These are phyloP conservation scores for Anolis apletophallus DNA, from an alignment of 2,797 vertebrate species.

Conservation along the genomic window DNA sequence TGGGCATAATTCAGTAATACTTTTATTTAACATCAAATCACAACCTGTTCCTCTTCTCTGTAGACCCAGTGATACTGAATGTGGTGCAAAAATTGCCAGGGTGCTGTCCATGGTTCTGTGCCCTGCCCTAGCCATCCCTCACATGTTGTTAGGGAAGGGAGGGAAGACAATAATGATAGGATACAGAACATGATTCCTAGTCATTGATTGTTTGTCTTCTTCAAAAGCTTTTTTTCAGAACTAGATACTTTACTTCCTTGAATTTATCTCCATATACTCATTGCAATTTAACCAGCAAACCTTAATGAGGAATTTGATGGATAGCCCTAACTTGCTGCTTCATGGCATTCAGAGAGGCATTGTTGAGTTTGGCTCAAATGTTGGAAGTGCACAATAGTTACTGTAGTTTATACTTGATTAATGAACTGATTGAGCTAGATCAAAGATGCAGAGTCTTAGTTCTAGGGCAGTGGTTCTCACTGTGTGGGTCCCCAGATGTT, in stretches of 20 bases:
- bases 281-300: background rate
- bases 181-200: background rate
- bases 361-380: background rate
- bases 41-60: background rate
- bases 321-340: background rate
- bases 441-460: background rate
- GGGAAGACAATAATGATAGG: background rate
- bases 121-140: background rate
- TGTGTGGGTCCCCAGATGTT: background rate
- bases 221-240: background rate
- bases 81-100: background rate
- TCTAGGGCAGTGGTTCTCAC: background rate
- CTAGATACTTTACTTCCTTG: background rate
- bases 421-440: background rate
- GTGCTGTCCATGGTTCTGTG: slow-evolving; percentile 46
- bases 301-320: background rate
- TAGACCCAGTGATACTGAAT: background rate
- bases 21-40: background rate
- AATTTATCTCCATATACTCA: background rate
- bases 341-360: background rate
- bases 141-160: background rate
- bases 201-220: background rate
- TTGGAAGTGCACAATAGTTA: background rate
- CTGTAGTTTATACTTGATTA: background rate
- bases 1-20: background rate